Percentiles rank a stretch among this genome's conserved stretches.
Evolutionary conservation across 2,113 vertebrate species (phyloP).

Genomic region (Willisornis vidua): DNA sequence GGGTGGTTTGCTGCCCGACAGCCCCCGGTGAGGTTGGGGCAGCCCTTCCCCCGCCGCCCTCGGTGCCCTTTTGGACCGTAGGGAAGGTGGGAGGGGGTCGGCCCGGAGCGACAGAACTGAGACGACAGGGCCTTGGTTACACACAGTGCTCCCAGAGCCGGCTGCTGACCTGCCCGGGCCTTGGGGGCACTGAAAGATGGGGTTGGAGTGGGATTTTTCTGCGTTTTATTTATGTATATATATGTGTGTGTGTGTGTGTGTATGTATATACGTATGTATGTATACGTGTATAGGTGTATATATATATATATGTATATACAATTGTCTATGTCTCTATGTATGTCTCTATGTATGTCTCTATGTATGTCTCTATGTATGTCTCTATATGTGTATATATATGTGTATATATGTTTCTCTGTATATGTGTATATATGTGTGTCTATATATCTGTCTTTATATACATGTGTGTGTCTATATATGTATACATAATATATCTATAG

Average conservation of each 20-base stretch:
- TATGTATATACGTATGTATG: no score
- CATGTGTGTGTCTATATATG: no score
- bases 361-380: no score
- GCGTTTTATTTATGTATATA: background rate
- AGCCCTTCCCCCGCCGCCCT: background rate
- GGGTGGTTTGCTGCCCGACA: accelerated
- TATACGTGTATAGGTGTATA: background rate
- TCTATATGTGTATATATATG: no score
- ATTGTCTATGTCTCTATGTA: no score
- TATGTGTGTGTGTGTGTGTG: background rate
- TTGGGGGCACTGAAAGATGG: background rate
- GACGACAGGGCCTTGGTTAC: accelerated
- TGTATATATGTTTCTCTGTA: no score
- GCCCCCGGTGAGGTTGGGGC: background rate
- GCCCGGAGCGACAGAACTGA: accelerated
- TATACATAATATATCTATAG: background rate
- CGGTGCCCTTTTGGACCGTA: background rate
- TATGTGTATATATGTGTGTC: no score
- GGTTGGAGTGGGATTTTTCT: background rate
- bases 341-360: no score
- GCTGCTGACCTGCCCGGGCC: background rate
- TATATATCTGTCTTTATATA: no score
- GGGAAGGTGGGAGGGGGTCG: no score
- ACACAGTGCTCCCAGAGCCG: background rate
- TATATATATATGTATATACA: no score